Evolutionary conservation across 2,113 vertebrate species (phyloP), one percentile per base, ranked within the genome.

Genomic region (Pheucticus melanocephalus): DNA sequence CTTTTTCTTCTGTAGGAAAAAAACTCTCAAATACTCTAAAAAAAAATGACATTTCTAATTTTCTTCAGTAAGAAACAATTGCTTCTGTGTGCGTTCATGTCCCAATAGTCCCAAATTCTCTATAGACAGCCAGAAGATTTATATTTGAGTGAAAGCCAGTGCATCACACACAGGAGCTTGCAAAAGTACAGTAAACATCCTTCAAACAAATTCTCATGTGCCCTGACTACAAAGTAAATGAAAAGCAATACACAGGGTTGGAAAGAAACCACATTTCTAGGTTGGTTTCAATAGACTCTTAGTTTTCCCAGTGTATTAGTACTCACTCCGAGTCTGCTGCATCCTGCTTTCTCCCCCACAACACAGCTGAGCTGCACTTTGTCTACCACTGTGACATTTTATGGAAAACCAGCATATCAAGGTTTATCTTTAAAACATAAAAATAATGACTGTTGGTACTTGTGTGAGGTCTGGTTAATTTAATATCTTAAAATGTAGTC

Each of bases 161-260:
- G 76, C 88, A 89, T 96, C 87, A 69, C 80, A 95, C 94, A 79
- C 53, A 87, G 94, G 88, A 87, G 88, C 95, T 71, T 85, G 86
- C 15, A 3, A 66, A 97, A 96, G 90, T 95, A 94, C 90, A 93
- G 95, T 95, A 97, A 96, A 95, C 94, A 94, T 96, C 93, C 94
- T 95, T 97, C 95, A 95, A 96, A 96, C 87, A 94, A 97, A 95
- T 95, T 92, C 95, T 94, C 86, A 89, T 97, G 96, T 97, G 96
- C 93, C 88, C 48, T 88, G 97, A 97, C 95, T 97, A 89, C 96
- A 93, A 88, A 97, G 95, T 96, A 91, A 96, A 95, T 91, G 86
- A 92, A 96, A 95, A 95, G 95, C 95, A 96, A 95, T 94, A 92
- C 77, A 90, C 89, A 51, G 63, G 78, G 93, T 88, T 94, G 93